Evolutionary conservation across 2,797 vertebrate genomes (phyloP).

Genomic region (Sylvia borin): DNA sequence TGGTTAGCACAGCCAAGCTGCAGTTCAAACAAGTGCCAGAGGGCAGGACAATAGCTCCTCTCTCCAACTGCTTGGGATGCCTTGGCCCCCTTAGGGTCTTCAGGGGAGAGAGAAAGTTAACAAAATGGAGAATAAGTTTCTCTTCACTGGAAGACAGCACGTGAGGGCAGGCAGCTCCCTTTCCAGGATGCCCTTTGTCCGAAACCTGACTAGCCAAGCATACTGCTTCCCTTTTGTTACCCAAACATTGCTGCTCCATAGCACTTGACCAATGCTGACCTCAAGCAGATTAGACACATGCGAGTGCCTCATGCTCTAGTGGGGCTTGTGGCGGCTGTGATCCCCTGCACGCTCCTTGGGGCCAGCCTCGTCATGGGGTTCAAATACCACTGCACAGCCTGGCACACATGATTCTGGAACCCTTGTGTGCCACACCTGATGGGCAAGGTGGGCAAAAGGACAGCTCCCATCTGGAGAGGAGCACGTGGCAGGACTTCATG

Average conservation of each 20-base stretch:
- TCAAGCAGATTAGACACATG: not conserved
- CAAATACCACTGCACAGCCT: fast-evolving
- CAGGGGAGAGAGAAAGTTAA: not conserved
- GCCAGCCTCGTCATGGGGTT: fast-evolving
- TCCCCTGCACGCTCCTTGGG: fast-evolving
- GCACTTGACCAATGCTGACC: not conserved
- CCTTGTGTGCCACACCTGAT: not conserved
- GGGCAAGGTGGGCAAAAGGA: not conserved
- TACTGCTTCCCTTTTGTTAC: not conserved
- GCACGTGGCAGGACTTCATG: not conserved
- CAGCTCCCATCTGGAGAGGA: not conserved
- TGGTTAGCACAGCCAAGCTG: not conserved
- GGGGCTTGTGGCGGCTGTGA: fast-evolving
- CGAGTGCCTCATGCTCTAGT: fast-evolving
- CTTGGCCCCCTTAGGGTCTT: not conserved
- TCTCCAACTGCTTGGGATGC: fast-evolving
- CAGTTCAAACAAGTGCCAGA: fast-evolving
- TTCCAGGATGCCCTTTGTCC: not conserved
- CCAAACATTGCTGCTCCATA: not conserved
- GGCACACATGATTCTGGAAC: not conserved
- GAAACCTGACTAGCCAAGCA: not conserved
- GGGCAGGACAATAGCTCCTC: not conserved
- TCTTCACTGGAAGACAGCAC: not conserved
- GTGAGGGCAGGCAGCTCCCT: fast-evolving
- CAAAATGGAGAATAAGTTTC: not conserved